Percentiles rank a stretch among this genome's conserved stretches.
Evolutionary conservation across 2,113 vertebrate species (phyloP).

Genomic region (Colinus virginianus): DNA sequence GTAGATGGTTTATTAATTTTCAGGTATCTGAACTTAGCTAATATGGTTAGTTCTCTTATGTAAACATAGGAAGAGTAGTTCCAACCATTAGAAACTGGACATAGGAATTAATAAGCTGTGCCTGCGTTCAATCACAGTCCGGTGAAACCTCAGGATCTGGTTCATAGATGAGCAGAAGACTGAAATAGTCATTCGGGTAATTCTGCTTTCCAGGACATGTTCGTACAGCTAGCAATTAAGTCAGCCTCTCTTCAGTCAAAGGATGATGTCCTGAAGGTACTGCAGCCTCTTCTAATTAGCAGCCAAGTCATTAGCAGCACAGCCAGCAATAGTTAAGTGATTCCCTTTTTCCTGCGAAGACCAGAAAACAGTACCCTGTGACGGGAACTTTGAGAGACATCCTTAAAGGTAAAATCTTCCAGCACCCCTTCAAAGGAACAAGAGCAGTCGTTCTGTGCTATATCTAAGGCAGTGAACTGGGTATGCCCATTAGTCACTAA

Average conservation of each 20-base stretch:
- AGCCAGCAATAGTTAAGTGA: neutral
- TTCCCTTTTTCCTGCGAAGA: neutral
- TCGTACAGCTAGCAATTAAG: neutral
- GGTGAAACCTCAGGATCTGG: neutral
- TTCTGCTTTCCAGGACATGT: neutral
- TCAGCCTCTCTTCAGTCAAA: neutral
- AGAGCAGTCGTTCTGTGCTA: accelerated
- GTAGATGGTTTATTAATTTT: neutral
- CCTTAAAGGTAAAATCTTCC: neutral
- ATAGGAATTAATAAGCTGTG: neutral
- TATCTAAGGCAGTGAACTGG: neutral
- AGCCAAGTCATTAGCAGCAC: neutral
- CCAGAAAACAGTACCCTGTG: neutral
- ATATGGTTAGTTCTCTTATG: neutral
- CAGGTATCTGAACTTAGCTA: neutral
- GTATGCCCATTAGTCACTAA: neutral
- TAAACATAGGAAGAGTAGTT: neutral
- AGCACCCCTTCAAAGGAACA: neutral
- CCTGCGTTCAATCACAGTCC: neutral
- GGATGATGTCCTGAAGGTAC: neutral
- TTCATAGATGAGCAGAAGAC: neutral
- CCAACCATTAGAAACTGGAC: neutral
- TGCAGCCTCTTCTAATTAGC: accelerated
- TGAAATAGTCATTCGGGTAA: neutral
- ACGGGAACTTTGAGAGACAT: neutral